Evolutionary conservation across 1,140 invertebrate genomes (phyloP).

Genomic region (Pararge aegeria): DNA sequence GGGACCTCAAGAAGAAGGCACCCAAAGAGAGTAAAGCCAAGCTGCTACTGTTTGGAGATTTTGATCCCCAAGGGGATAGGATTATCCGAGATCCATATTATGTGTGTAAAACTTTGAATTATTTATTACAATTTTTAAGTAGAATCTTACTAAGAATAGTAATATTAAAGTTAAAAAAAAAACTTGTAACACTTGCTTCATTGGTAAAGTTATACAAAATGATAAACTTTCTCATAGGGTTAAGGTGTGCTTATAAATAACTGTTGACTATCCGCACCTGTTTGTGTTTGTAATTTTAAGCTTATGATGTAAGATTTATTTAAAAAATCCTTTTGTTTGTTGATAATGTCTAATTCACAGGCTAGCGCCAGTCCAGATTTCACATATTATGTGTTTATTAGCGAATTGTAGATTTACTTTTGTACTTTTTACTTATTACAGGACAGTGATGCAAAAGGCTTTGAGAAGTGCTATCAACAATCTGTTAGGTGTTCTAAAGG

Average conservation of each 20-base stretch:
- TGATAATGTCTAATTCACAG: too few relatives aligned
- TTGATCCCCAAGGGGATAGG: slow-evolving; percentile 87
- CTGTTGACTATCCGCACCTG: too few relatives aligned
- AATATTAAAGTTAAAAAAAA: neutral
- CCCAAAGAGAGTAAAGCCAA: slow-evolving; percentile 85
- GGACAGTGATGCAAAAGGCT: slow-evolving; percentile 83
- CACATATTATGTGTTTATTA: too few relatives aligned
- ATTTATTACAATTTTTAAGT: neutral
- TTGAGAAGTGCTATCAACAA: slow-evolving; percentile 87
- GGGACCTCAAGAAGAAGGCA: slow-evolving; percentile 81
- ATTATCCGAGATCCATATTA: slow-evolving; percentile 95
- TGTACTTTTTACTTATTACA: slow-evolving; percentile 57
- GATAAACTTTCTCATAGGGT: too few relatives aligned
- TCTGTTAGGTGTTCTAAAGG: slow-evolving; percentile 83
- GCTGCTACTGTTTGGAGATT: slow-evolving; percentile 89
- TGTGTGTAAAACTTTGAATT: slow-evolving; percentile 75
- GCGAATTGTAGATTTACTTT: too few relatives aligned
- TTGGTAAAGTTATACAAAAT: too few relatives aligned
- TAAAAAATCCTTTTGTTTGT: too few relatives aligned
- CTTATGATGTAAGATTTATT: too few relatives aligned
- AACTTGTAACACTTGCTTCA: too few relatives aligned
- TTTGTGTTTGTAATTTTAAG: too few relatives aligned
- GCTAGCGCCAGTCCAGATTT: too few relatives aligned
- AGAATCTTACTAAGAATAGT: neutral
- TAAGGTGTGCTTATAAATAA: too few relatives aligned